These are phyloP conservation scores for Neoitamus cyanurus DNA, from an alignment of 2,888 invertebrate species.

Conservation along the genomic window DNA sequence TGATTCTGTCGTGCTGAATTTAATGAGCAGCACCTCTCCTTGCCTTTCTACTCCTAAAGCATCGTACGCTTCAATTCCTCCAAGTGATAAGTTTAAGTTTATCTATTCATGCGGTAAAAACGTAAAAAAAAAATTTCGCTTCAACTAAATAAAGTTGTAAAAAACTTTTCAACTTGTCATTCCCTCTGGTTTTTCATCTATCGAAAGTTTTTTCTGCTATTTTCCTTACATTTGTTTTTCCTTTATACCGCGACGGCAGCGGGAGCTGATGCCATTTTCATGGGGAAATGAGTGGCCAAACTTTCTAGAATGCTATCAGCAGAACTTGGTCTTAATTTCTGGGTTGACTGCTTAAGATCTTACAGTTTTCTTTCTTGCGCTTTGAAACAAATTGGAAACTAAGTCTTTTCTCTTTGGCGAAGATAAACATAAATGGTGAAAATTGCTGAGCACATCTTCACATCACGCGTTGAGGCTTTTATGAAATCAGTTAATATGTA, in stretches of 20 bases:
- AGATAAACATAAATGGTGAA: not conserved
- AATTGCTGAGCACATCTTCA: not conserved
- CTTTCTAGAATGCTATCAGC: slow-evolving; percentile 20
- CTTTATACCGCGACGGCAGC: not conserved
- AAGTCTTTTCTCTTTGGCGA: not conserved
- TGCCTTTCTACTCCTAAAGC: not conserved
- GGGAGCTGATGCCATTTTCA: slow-evolving; percentile 32
- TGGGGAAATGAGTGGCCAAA: slow-evolving; percentile 38
- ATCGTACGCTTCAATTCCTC: slow-evolving; percentile 1
- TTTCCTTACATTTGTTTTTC: not conserved
- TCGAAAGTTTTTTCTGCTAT: slow-evolving; percentile 12
- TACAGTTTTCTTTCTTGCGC: not conserved
- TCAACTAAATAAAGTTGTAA: slow-evolving; percentile 41
- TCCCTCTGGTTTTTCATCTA: not conserved
- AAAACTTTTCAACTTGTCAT: slow-evolving; percentile 38
- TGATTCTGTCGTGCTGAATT: not conserved
- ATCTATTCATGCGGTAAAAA: slow-evolving; percentile 38
- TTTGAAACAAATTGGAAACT: not conserved
- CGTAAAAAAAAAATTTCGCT: not conserved
- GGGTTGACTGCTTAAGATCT: slow-evolving; percentile 19
- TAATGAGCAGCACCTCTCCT: not conserved
- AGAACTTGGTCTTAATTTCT: slow-evolving; percentile 32
- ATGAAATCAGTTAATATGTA: not conserved
- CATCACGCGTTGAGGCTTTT: not conserved
- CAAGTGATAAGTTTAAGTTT: slow-evolving; percentile 38